A percentile compares a stretch with the other conserved stretches of the same genome.
These are phyloP conservation scores for Drosophila formosana DNA, from an alignment of 2,888 invertebrate genomes.

Conservation along the genomic window DNA sequence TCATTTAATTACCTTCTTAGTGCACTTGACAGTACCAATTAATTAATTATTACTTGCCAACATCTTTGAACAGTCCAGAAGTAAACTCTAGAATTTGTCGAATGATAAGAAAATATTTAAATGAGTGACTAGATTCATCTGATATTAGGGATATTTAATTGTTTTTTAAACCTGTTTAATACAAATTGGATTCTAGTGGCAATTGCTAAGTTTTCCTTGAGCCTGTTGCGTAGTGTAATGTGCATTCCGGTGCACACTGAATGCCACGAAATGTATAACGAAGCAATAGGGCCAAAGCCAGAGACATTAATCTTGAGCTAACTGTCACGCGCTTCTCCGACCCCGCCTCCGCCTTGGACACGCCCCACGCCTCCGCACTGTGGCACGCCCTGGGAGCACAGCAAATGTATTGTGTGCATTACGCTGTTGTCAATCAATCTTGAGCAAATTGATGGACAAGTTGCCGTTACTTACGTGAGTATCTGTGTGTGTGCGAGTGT, in stretches of 20 bases:
- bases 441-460: conserved; percentile 81
- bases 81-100: too few relatives aligned
- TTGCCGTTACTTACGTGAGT: conserved; percentile 62
- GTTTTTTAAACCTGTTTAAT: too few relatives aligned
- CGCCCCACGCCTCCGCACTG: conserved; percentile 7
- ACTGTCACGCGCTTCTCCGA: conserved; percentile 62
- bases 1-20: too few relatives aligned
- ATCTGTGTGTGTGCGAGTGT: conserved; percentile 15
- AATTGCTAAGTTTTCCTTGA: neutral
- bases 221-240: conserved; percentile 41
- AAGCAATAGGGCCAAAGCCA: conserved; percentile 59
- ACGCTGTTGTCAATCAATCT: conserved; percentile 80
- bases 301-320: conserved; percentile 73
- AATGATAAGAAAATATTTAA: too few relatives aligned
- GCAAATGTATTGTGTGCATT: conserved; percentile 78
- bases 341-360: conserved; percentile 9
- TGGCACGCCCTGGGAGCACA: conserved; percentile 17
- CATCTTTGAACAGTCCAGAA: too few relatives aligned
- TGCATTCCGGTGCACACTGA: conserved; percentile 55
- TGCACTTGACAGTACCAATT: too few relatives aligned
- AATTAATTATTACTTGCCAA: too few relatives aligned
- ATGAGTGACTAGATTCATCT: too few relatives aligned
- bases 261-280: conserved; percentile 61
- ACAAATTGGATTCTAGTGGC: neutral
- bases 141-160: too few relatives aligned